Base-by-base conservation (phyloP, 2,888 invertebrate species). In the Drosophila cognata region DNA sequence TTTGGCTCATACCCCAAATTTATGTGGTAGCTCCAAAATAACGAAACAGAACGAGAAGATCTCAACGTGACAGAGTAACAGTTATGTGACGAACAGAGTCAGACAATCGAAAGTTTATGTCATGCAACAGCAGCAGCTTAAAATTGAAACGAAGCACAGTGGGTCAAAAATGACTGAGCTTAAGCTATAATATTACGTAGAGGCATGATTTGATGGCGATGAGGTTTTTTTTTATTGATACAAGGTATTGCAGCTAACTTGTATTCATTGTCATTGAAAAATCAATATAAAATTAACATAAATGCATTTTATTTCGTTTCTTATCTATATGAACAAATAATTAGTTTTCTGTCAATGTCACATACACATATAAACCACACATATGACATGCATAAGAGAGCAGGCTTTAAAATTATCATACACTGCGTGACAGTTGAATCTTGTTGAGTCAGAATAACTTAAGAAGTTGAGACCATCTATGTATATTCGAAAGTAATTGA, bases 61-160 rank as follows among this genome's bases (percentile, higher is more conserved):
- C 41, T 58, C 51, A 58, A 43, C 57, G 59, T 59, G 74, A 65
- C 63, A 64, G 28, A 60, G 76, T 43, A 68, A 82, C 82, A 65
- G 79, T 78, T 78, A 78, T 78, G 81, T 78, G 78, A 78, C 77
- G 78, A 68, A 71, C 72, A 72, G 70, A 77, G 82, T 67, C 88
- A 84, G 89, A 91, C 89, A 89, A 89, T 89, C 89, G 89, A 89
- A 89, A 89, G 89, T 89, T 89, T 89, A 90, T 88, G 86, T 85
- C 88, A 84, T 88, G 77, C 83, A 76, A 71, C 78, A 77, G 38
- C 75, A 68, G 33, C 62, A 57, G 33, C 67, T 65, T 29, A 38
- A 70, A 53, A 59, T 46, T 59, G 28, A 52, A 46, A 48, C 56
- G 38, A 35, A 43, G 60, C 67, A 76, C 71, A 84, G 72, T 70